Conservation (phyloP, 2,113 vertebrate genomes). For the Toxotes chatareus region DNA sequence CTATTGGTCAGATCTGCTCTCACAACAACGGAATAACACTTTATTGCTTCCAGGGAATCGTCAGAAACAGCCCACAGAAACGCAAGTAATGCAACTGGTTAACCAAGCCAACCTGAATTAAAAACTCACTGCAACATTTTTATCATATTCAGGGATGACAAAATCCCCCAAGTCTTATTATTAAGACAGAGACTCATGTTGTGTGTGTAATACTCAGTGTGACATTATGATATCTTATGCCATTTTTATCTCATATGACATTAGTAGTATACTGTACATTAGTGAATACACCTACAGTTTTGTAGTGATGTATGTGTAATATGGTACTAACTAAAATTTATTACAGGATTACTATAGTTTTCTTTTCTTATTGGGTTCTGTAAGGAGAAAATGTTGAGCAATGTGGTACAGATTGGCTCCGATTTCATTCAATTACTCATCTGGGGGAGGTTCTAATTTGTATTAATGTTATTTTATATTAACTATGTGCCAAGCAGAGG, state of each 20-base stretch:
- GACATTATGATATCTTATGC: slow-evolving; percentile 4
- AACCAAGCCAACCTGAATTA: neutral
- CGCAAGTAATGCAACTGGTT: neutral
- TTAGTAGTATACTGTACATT: neutral
- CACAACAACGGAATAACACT: slow-evolving; percentile 18
- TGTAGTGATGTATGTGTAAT: slow-evolving; percentile 16
- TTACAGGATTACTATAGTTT: slow-evolving; percentile 17
- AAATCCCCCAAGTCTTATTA: neutral
- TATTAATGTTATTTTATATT: slow-evolving; percentile 48
- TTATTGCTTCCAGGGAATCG: neutral
- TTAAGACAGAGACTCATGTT: neutral
- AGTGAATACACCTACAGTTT: neutral
- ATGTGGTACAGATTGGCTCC: slow-evolving; percentile 32
- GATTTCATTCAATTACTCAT: slow-evolving; percentile 54
- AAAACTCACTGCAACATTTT: slow-evolving; percentile 8
- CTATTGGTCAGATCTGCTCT: slow-evolving; percentile 38
- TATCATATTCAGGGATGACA: neutral
- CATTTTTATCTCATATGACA: neutral
- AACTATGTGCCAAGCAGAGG: slow-evolving; percentile 13
- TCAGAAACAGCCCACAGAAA: neutral
- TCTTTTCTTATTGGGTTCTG: neutral
- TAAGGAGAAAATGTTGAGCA: slow-evolving; percentile 18
- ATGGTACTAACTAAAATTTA: neutral
- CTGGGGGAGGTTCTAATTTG: slow-evolving; percentile 1
- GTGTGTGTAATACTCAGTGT: neutral